Evolutionary conservation across 2,797 vertebrate species (phyloP), one percentile per base, ranked within the genome.

Genomic region (Trematomus bernacchii): DNA sequence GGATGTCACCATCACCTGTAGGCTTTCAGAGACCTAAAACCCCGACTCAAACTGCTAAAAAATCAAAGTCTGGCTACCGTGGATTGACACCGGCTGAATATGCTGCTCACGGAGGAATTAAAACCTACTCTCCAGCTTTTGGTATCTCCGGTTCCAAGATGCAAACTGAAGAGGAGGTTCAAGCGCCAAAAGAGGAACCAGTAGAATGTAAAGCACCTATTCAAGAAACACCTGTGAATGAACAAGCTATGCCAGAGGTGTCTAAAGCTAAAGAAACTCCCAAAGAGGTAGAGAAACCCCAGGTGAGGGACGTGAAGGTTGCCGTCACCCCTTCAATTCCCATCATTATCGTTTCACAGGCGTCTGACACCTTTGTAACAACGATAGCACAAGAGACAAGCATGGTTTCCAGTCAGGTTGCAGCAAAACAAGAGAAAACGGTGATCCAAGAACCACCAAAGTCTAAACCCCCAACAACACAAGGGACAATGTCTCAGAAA

Each of bases 41-140:
- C 10, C 92, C 93, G 78, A 94, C 87, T 19, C 76, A 73, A 58
- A 76, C 69, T 23, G 73, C 84, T 82, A 85, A 82, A 18, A 93
- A 89, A 78, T 55, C 85, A 21, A 94, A 87, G 85, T 88, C 93
- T 60, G 50, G 67, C 65, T 95, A 95, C 79, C 94, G 94, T 69
- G 95, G 94, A 68, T 77, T 95, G 79, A 95, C 93, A 21, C 94
- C 94, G 0, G 90, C 92, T 78, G 94, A 94, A 85, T 95, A 95
- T 76, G 85, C 92, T 51, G 94, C 95, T 76, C 80, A 94, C 16
- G 94, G 95, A 2, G 93, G 94, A 70, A 95, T 95, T 43, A 91
- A 87, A 80, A 92, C 88, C 4, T 87, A 75, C 71, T 74, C 91
- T 54, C 93, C 95, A 33, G 87, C 91, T 14, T 95, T 89, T 85